Conservation (phyloP, 2,113 vertebrate genomes). For the Emydocephalus ijimae region DNA sequence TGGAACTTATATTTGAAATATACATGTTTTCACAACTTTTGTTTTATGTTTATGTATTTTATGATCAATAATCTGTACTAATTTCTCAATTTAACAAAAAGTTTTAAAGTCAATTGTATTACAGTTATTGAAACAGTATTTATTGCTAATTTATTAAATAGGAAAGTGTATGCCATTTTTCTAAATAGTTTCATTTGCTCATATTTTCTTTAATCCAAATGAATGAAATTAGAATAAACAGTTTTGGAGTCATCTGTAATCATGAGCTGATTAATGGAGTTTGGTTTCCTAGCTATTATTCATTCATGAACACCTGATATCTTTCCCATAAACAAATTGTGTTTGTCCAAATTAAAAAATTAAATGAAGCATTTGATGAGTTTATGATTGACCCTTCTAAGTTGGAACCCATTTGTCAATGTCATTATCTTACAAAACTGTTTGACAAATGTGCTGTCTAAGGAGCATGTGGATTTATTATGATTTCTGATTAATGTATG, state of each 20-base stretch:
- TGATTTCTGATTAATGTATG: conserved; percentile 94
- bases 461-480: conserved; percentile 91
- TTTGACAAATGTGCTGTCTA: conserved; percentile 94
- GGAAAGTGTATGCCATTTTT: conserved; percentile 82
- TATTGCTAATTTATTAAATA: conserved; percentile 91
- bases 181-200: conserved; percentile 82
- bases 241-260: conserved; percentile 95
- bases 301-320: conserved; percentile 99
- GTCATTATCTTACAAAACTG: conserved; percentile 78
- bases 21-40: background rate
- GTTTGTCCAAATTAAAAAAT: conserved; percentile 99
- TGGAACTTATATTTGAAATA: background rate
- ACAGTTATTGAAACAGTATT: conserved; percentile 86
- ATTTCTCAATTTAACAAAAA: conserved; percentile 39
- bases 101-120: conserved; percentile 78
- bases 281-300: conserved; percentile 91
- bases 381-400: conserved; percentile 99
- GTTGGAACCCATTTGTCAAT: conserved; percentile 89
- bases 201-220: conserved; percentile 97
- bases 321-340: conserved; percentile 99
- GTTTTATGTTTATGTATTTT: background rate
- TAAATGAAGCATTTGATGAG: conserved; percentile 99
- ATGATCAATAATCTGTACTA: conserved; percentile 32
- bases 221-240: conserved; percentile 99
- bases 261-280: conserved; percentile 98